phyloP scores from a whole-genome alignment of 2,113 vertebrate genomes.

The Bubo bubo region DNA sequence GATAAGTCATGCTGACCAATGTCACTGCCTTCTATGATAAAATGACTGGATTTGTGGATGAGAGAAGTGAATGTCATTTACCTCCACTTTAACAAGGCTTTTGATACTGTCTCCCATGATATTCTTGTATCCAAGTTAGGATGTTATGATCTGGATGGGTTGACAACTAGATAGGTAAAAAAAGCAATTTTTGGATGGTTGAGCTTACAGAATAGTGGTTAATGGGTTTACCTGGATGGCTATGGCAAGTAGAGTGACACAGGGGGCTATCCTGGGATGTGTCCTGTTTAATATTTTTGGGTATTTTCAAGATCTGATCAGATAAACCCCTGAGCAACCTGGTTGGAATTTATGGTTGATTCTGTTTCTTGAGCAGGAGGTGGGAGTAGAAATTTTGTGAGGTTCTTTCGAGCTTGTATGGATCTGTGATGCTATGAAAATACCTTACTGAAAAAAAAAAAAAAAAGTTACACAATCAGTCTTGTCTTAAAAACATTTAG shows the following conservation, averaged over 20 bases:
- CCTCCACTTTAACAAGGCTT: neutral
- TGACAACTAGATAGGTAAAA: neutral
- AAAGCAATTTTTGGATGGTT: neutral
- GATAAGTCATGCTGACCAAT: neutral
- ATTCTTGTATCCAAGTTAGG: neutral
- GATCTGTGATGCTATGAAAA: neutral
- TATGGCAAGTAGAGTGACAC: neutral
- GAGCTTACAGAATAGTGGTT: neutral
- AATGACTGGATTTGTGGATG: neutral
- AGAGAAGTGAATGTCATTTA: neutral
- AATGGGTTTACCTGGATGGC: neutral
- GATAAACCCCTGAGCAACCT: neutral
- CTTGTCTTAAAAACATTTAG: neutral
- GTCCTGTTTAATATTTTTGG: neutral
- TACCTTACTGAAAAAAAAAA: neutral
- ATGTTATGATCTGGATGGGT: neutral
- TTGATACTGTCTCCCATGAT: neutral
- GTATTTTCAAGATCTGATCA: neutral
- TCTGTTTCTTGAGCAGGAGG: neutral
- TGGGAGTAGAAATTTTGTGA: neutral
- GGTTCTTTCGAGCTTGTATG: neutral
- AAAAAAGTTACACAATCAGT: neutral
- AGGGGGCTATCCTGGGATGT: neutral
- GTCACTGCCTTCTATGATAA: neutral
- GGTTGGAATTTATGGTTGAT: neutral